These are phyloP conservation scores for Diadumene lineata DNA, from an alignment of 92 coral and sea anemone genomes.

Conservation along the genomic window DNA sequence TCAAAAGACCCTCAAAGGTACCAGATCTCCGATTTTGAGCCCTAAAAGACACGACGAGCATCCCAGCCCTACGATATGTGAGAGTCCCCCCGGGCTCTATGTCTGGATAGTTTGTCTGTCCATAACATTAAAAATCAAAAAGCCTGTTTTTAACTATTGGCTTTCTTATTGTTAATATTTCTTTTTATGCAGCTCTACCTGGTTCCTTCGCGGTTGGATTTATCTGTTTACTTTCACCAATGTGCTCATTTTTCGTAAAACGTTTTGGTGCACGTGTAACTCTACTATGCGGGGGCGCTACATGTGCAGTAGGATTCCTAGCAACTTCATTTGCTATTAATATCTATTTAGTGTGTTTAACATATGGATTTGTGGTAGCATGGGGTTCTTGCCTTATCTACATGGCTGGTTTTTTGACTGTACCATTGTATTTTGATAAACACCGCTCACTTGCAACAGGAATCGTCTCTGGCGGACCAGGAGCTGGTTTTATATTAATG, in stretches of 20 bases:
- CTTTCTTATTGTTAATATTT: not conserved
- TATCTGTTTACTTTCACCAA: constrained; percentile 17
- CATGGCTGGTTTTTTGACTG: constrained; percentile 22
- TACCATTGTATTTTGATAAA: constrained; percentile 57
- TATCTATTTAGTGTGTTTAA: constrained; percentile 37
- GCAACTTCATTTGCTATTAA: constrained; percentile 38
- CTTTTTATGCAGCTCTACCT: not conserved
- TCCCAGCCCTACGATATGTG: too few relatives aligned
- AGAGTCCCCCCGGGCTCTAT: not conserved
- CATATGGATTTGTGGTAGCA: constrained; percentile 52
- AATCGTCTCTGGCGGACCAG: constrained; percentile 52
- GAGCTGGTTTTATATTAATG: constrained; percentile 58
- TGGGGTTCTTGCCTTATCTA: constrained; percentile 41
- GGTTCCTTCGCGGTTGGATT: not conserved
- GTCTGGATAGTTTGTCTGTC: not conserved
- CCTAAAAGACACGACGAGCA: too few relatives aligned
- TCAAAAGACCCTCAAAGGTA: too few relatives aligned
- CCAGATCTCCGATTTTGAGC: too few relatives aligned
- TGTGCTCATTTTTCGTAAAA: constrained; percentile 37
- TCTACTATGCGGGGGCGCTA: constrained; percentile 41
- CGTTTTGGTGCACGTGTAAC: constrained; percentile 60
- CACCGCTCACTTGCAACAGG: constrained; percentile 52
- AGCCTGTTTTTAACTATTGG: not conserved
- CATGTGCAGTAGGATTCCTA: constrained; percentile 32
- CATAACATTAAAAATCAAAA: not conserved